Evolutionary conservation across 2,888 invertebrate genomes (phyloP), one percentile per base, ranked within the genome.

Genomic region (Luperina testacea): DNA sequence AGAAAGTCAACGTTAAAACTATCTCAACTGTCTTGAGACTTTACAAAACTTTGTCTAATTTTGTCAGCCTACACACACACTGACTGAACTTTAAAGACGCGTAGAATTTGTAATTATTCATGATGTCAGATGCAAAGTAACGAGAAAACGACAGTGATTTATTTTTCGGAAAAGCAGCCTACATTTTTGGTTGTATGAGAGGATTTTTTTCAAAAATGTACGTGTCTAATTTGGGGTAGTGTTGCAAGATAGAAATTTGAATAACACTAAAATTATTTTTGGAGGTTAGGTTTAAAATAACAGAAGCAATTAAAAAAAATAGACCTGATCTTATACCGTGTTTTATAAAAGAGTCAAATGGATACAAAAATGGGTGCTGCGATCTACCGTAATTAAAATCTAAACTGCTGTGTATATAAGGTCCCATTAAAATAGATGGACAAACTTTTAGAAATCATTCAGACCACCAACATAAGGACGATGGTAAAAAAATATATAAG

Each of bases 71-170:
- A n/a, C 38, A 24, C 11, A 63, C 7, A 27, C 61, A 61, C 24
- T 32, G 27, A 61, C 32, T 32, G 32, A 32, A 67, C 6, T 78
- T 63, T 9, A 48, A 13, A 81, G 8, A 63, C n/a, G 53, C 42
- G 48, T 48, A 48, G 27, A 32, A 61, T 70, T 57, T n/a, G 17
- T 68, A 83, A 75, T 84, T 81, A 81, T 81, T 85, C 72, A 75
- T 5, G n/a, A 57, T 27, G 42, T 78, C 57, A 63, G 27, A 2
- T 20, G 1, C 5, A 24, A 77, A 57, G 48, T 63, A 82, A 68
- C 38, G 67, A 81, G 68, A 48, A 68, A 72, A 69, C 27, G 48
- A 72, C 32, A 20, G 63, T 78, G 57, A 83, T 81, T 71, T 78
- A 83, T 77, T 71, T 76, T 78, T 63, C 15, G 2, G 5, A 32